Conservation (phyloP, 2,888 invertebrate species). For the Lasioglossum marginatum region DNA sequence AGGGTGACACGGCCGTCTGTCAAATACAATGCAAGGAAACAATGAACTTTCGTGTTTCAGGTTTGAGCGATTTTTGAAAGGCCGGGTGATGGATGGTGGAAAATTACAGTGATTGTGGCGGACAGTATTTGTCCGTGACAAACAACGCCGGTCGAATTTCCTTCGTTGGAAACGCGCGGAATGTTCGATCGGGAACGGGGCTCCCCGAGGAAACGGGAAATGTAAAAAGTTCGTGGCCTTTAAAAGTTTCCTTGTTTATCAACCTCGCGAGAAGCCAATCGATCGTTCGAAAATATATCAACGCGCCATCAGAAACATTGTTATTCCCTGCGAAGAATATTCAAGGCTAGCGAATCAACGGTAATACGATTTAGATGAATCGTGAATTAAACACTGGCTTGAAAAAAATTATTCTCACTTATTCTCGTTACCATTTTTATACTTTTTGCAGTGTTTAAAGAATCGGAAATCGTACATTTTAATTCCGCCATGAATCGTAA, state of each 20-base stretch:
- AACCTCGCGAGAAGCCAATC: not conserved
- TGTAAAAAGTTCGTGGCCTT: not conserved
- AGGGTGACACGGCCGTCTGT: conserved; percentile 13
- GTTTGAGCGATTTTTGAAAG: conserved; percentile 28
- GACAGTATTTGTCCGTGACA: conserved; percentile 46
- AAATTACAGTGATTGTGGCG: conserved; percentile 34
- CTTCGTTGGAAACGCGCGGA: not conserved
- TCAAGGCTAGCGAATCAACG: not conserved
- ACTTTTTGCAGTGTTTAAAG: not conserved
- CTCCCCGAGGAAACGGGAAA: not conserved
- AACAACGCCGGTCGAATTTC: conserved; percentile 14
- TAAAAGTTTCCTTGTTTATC: conserved; percentile 1
- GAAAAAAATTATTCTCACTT: not conserved
- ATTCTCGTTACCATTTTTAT: not conserved
- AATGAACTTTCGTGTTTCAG: not conserved
- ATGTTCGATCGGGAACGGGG: not conserved
- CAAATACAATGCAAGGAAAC: not conserved
- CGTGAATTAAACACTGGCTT: not conserved
- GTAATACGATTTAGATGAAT: not conserved
- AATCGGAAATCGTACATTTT: not conserved
- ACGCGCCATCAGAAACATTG: not conserved
- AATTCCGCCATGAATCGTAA: not conserved
- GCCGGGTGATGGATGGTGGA: conserved; percentile 17
- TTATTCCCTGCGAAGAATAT: not conserved
- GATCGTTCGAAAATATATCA: not conserved